Base-by-base conservation (phyloP, 2,113 vertebrate genomes). In the Muntiacus reevesi region DNA sequence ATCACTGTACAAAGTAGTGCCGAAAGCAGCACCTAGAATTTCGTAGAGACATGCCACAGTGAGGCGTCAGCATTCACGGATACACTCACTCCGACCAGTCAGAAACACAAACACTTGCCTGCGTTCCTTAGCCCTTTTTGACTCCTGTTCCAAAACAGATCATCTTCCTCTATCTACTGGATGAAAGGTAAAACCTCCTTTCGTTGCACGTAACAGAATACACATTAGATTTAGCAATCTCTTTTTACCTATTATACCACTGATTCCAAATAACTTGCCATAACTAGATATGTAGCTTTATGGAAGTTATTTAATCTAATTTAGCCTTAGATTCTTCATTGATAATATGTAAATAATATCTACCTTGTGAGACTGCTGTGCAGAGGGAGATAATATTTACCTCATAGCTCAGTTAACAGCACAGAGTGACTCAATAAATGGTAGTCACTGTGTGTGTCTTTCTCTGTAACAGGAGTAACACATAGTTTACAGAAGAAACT, bases 311-410 rank as follows among this genome's bases (percentile, higher is more conserved):
- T 95, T 95, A 71, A 93, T 76, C 94, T 97, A 33, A 89, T 76
- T 86, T 88, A 92, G 94, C 27, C 50, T 89, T 93, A 95, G 33
- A 47, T 89, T 62, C n/a, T 86, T 97, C 67, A 85, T 7, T 67
- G n/a, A 94, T 6, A 95, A 97, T 98, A 94, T 74, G 15, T 71
- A 97, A 97, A 89, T 88, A 87, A 15, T 43, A 94, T n/a, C 2
- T 93, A 76, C 25, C n/a, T 87, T 93, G 47, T n/a, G 62, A 87
- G 5, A 71, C 28, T 57, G 21, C 83, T 95, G 2, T 50, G 30
- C 96, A 92, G 28, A 96, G 88, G 33, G 90, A 87, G 78, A 79
- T 71, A 94, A 91, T 95, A 91, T 97, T 95, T 93, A 89, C 67
- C 52, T 89, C 54, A n/a, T 40, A 95, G 50, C 96, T 91, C 93